Evolutionary conservation across 35 echinoderm and acorn worm genomes (phyloP).

Genomic region (Heliocidaris erythrogramma): DNA sequence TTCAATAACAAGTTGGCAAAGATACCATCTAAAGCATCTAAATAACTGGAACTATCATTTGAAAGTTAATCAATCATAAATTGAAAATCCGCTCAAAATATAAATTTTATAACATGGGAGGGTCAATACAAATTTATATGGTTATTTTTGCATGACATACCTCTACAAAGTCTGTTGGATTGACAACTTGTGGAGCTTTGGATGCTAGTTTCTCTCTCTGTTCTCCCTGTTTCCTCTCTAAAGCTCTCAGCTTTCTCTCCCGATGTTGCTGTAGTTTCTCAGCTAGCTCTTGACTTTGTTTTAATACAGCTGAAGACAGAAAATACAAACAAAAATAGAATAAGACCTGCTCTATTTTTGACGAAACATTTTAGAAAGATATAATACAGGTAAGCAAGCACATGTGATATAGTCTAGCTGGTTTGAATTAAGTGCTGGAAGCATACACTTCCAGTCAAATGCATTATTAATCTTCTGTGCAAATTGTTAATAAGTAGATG

Average conservation of each 20-base stretch:
- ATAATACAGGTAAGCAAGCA: background rate
- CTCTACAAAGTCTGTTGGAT: conserved; percentile 84
- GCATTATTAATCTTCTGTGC: background rate
- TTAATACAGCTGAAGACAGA: conserved; percentile 61
- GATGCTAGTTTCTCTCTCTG: conserved; percentile 65
- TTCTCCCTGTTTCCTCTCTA: conserved; percentile 66
- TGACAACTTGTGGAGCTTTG: conserved; percentile 63
- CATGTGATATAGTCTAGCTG: background rate
- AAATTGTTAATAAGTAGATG: no score
- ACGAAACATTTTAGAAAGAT: background rate
- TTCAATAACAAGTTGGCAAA: no score
- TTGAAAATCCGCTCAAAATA: no score
- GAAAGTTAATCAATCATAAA: no score
- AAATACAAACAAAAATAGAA: conserved; percentile 17
- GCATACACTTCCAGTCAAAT: background rate
- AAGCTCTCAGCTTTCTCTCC: conserved; percentile 58
- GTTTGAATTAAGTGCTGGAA: background rate
- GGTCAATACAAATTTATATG: no score
- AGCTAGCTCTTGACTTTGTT: conserved; percentile 70
- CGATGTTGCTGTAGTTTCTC: conserved; percentile 74
- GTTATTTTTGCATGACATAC: conserved; percentile 31
- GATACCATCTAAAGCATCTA: no score
- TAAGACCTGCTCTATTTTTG: background rate
- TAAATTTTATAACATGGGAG: no score
- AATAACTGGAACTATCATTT: no score